These are phyloP conservation scores for Gorsachius magnificus DNA, from an alignment of 2,797 vertebrate species.

Conservation along the genomic window DNA sequence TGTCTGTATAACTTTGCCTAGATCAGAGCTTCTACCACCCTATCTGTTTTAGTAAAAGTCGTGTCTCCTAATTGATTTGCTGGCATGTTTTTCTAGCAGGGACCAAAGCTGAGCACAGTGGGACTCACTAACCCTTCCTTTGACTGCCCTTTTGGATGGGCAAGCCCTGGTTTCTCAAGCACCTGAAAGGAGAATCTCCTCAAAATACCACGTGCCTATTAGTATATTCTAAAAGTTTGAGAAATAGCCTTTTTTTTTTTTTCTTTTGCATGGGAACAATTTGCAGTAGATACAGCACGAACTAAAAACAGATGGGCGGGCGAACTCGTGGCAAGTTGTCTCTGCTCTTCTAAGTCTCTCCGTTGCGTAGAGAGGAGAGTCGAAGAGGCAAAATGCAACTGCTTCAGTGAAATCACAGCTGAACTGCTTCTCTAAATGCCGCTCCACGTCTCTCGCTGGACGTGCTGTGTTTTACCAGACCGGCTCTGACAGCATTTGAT, in stretches of 20 bases:
- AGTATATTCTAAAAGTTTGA: background rate
- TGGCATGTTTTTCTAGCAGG: background rate
- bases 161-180: background rate
- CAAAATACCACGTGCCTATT: background rate
- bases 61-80: background rate
- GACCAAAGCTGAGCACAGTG: background rate
- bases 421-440: background rate
- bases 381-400: background rate
- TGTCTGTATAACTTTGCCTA: background rate
- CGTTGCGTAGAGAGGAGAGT: background rate
- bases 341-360: background rate
- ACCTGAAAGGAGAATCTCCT: background rate
- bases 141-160: background rate
- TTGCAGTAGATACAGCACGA: background rate
- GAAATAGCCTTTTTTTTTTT: background rate
- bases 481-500: background rate
- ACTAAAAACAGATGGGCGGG: background rate
- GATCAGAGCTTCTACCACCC: background rate
- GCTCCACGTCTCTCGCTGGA: fast-evolving
- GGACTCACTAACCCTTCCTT: background rate
- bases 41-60: background rate
- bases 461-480: background rate
- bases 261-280: background rate
- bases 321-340: background rate
- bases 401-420: background rate